Percentiles rank a stretch among this genome's conserved stretches.
Conservation (phyloP, 2,888 invertebrate genomes). For the Macropis europaea region DNA sequence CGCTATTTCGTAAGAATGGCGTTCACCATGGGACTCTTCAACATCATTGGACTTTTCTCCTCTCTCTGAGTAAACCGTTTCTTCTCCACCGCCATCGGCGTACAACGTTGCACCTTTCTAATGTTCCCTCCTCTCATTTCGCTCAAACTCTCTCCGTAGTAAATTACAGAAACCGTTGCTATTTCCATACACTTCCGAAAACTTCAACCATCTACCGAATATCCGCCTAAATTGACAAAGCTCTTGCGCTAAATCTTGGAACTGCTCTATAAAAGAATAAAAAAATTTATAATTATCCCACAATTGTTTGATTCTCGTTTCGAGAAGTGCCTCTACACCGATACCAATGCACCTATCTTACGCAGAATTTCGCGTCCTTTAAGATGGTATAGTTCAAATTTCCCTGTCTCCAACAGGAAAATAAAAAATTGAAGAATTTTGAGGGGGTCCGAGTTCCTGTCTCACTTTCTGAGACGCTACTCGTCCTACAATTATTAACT, state of each 20-base stretch:
- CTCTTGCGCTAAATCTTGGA: background rate
- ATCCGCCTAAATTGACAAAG: background rate
- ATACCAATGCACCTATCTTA: no score
- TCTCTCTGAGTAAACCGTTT: background rate
- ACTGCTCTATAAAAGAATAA: no score
- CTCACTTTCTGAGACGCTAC: no score
- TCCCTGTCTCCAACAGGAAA: no score
- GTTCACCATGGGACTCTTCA: background rate
- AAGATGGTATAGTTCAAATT: no score
- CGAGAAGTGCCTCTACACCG: no score
- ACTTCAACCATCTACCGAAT: background rate
- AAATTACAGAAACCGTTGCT: background rate
- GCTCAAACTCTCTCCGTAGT: background rate
- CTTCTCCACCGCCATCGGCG: background rate
- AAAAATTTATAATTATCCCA: no score
- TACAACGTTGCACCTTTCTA: background rate
- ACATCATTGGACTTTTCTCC: background rate
- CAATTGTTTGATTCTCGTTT: no score
- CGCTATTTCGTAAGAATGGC: background rate
- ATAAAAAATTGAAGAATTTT: no score
- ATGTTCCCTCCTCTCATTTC: background rate
- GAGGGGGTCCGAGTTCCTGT: no score
- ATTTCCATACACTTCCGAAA: background rate
- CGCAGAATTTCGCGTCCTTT: no score
- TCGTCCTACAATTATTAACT: no score